phyloP scores from a whole-genome alignment of 2,113 vertebrate species.

The Telmatochromis sp. region DNA sequence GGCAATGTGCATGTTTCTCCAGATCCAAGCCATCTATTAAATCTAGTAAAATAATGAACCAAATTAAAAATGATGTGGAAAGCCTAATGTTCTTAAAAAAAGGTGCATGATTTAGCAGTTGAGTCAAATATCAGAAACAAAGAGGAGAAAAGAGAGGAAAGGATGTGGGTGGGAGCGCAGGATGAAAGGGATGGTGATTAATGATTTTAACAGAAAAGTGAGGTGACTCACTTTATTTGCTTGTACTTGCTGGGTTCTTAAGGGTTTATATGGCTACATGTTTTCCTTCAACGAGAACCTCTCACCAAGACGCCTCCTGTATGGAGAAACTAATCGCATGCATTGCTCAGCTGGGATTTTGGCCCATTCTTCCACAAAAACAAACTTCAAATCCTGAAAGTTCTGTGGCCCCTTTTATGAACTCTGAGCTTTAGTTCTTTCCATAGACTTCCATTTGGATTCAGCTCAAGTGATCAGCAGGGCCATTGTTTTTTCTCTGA shows the following conservation, averaged over 20 bases:
- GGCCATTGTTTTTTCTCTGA: neutral
- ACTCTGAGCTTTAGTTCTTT: neutral
- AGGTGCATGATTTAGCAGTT: neutral
- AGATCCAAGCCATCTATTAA: neutral
- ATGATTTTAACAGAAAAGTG: neutral
- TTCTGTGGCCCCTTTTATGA: neutral
- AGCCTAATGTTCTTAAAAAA: neutral
- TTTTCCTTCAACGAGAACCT: neutral
- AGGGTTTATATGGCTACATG: neutral
- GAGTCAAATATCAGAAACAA: slow-evolving; percentile 10
- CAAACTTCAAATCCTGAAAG: neutral
- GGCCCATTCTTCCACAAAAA: neutral
- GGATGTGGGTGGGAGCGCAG: slow-evolving; percentile 27
- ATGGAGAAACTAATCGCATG: neutral
- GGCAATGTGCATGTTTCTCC: neutral
- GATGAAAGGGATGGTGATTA: slow-evolving; percentile 9
- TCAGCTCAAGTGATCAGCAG: neutral
- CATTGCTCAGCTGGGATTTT: neutral
- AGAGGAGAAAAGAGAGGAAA: neutral
- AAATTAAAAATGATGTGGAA: neutral
- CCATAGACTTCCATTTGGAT: neutral
- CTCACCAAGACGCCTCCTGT: neutral
- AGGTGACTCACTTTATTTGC: neutral
- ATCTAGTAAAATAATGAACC: neutral
- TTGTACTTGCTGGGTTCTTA: neutral